phyloP scores from a whole-genome alignment of 2,888 invertebrate species.

The Lordiphosa andalusiaca region DNA sequence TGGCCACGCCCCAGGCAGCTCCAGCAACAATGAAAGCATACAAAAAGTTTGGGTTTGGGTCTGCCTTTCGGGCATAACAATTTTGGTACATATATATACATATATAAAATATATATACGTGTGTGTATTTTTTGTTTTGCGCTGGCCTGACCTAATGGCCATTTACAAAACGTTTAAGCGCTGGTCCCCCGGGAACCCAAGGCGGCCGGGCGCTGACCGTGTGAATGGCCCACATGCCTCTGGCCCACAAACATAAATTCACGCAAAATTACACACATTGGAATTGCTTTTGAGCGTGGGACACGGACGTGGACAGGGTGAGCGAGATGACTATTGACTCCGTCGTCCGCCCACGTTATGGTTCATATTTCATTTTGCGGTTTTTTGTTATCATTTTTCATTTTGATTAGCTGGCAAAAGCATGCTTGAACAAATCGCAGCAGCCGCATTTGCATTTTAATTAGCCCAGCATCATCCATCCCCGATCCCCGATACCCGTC shows the following conservation, averaged over 20 bases:
- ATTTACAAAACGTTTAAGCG: constrained; percentile 67
- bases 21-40: too few species aligned
- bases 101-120: too few species aligned
- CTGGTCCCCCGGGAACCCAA: constrained; percentile 23
- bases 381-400: constrained; percentile 9
- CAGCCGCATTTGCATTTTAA: constrained; percentile 7
- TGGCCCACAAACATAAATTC: constrained; percentile 61
- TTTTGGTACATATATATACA: constrained; percentile 17
- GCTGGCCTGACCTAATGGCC: constrained; percentile 59
- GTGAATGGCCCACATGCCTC: constrained; percentile 12
- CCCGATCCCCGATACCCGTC: background rate
- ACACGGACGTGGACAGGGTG: background rate
- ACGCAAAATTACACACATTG: constrained; percentile 73
- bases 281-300: constrained; percentile 49
- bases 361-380: constrained; percentile 4
- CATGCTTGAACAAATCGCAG: background rate
- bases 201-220: constrained; percentile 1
- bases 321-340: constrained; percentile 8
- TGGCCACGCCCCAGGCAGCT: constrained; percentile 44
- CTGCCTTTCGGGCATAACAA: constrained; percentile 31
- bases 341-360: background rate
- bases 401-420: constrained; percentile 6
- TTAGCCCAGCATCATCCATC: constrained; percentile 1
- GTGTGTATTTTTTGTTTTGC: too few species aligned
- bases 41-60: too few species aligned